These are phyloP conservation scores for Triplophysa dalaica DNA, from an alignment of 2,113 vertebrate genomes.

Conservation along the genomic window DNA sequence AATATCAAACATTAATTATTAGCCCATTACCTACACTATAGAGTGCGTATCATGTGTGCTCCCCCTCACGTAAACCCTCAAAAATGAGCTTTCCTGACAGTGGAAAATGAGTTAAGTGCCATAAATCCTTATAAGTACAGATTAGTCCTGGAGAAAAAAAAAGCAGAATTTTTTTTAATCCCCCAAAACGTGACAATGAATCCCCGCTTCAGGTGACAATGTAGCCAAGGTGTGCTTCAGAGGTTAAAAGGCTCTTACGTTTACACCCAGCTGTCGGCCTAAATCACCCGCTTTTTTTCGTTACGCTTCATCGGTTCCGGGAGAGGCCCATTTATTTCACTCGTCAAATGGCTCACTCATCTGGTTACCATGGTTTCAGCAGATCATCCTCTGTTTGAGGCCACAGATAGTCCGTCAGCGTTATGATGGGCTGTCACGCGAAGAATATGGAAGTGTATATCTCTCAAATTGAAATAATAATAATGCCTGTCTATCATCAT, in stretches of 20 bases:
- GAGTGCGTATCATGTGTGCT: conserved; percentile 22
- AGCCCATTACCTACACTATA: conserved; percentile 44
- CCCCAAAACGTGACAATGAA: conserved; percentile 20
- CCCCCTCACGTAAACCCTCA: conserved; percentile 30
- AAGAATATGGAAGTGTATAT: conserved; percentile 53
- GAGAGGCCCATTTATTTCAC: conserved; percentile 52
- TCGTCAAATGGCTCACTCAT: conserved; percentile 54
- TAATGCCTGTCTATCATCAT: conserved; percentile 60
- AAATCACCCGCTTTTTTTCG: background rate
- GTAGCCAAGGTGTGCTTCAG: conserved; percentile 3
- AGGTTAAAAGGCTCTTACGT: background rate
- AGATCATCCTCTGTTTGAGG: conserved; percentile 48
- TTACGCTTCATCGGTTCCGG: conserved; percentile 45
- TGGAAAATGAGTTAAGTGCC: conserved; percentile 22
- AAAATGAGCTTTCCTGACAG: conserved; percentile 36
- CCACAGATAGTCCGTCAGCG: conserved; percentile 51
- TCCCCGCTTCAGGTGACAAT: conserved; percentile 7
- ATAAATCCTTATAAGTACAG: conserved; percentile 43
- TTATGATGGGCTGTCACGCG: conserved; percentile 54
- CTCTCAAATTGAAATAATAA: conserved; percentile 60
- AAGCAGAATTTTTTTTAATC: conserved; percentile 26
- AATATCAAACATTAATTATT: conserved; percentile 58
- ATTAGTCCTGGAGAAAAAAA: conserved; percentile 23
- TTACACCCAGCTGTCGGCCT: background rate
- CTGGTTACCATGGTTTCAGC: conserved; percentile 53